Base-by-base conservation (phyloP, 2,113 vertebrate species). In the Chrysemys picta region DNA sequence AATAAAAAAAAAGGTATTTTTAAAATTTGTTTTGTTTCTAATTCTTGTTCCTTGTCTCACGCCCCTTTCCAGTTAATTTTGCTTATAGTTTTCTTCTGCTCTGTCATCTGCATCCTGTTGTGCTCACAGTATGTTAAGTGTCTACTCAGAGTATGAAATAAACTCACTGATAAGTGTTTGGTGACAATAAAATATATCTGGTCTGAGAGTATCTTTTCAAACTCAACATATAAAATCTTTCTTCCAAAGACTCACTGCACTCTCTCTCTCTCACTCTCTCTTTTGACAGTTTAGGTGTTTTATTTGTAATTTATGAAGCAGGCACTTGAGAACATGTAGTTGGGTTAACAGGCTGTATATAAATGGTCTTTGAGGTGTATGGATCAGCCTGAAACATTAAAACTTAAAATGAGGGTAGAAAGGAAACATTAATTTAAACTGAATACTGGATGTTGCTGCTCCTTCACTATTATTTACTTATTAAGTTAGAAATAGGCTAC, bases 281-380 rank as follows among this genome's bases (percentile, higher is more conserved):
- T 50, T 90, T 87, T 50, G 80, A 80, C 17, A 89, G 91, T 93
- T 75, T 83, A 95, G 17, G 14, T 83, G n/a, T 76, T 27, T 76
- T 91, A 35, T 89, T 50, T 92, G 29, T 79, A 94, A 89, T 94
- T 93, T 95, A 91, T 84, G 88, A 89, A 90, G 19, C 57, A 89
- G 47, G 45, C 5, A 82, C 54, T 42, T 82, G 57, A 93, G 45
- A 93, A 17, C 11, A 90, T 95, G 86, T 80, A 89, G 93, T 72
- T 62, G 88, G 47, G 24, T 85, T 94, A 87, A 82, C 38, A 92
- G 42, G 84, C 22, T 87, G 82, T 88, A 87, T 11, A 72, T 72
- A 95, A 96, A 88, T 35, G 82, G 14, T 1, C 0, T 76, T 19
- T 89, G 56, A 94, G 1, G 2, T 9, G 82, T 86, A 88, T 2